phyloP scores from a whole-genome alignment of 2,113 vertebrate species.

The Gracilinanus agilis region DNA sequence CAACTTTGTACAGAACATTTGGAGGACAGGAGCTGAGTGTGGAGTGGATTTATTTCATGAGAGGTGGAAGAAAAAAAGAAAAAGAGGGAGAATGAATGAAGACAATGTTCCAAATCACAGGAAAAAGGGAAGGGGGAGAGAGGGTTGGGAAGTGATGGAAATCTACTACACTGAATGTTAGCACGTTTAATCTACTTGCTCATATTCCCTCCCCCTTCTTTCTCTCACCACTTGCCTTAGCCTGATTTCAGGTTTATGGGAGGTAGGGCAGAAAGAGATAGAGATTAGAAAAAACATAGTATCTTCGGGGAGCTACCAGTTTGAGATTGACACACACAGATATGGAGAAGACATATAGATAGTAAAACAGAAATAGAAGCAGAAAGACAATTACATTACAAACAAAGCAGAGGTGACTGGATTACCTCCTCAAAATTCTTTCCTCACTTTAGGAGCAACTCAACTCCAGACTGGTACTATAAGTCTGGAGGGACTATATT shows the following conservation, averaged over 20 bases:
- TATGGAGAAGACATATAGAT: not conserved
- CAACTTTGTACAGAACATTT: not conserved
- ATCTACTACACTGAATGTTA: not conserved
- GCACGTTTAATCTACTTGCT: not conserved
- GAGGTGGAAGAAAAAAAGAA: not conserved
- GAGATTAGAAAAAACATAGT: not conserved
- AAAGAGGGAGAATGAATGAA: not conserved
- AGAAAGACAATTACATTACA: not conserved
- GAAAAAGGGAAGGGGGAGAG: not conserved
- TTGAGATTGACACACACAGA: not conserved
- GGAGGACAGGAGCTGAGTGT: not conserved
- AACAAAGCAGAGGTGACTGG: too few species aligned
- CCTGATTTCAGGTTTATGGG: not conserved
- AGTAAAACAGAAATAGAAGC: not conserved
- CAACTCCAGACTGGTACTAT: not conserved
- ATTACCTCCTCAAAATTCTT: not conserved
- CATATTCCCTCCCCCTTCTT: not conserved
- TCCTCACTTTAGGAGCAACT: not conserved
- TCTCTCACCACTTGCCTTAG: not conserved
- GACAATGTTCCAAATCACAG: not conserved
- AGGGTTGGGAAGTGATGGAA: not conserved
- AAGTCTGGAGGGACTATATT: not conserved
- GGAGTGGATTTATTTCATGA: not conserved
- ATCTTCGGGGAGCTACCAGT: not conserved
- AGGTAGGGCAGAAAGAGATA: not conserved